Base-by-base conservation (phyloP, 2,888 invertebrate genomes). In the Steinernema hermaphroditum region DNA sequence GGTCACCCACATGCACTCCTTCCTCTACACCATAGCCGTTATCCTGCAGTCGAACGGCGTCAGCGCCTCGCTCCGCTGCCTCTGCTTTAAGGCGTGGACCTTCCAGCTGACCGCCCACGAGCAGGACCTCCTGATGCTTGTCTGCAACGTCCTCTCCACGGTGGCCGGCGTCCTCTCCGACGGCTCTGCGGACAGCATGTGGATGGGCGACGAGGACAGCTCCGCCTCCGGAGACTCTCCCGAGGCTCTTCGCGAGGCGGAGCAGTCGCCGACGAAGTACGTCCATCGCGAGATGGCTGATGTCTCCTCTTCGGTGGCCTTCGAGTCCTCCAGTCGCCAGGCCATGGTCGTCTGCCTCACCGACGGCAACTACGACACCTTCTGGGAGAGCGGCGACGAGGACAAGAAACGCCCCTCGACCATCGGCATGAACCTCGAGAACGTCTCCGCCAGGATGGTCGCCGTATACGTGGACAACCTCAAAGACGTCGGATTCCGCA, bases 371-470 rank as follows among this genome's bases (percentile, higher is more conserved):
- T 95, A 96, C 0, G 97, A 97, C 87, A 97, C 97, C 0, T 97
- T 97, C 88, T 97, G 97, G 97, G 97, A 97, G 88, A 95, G 95
- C 44, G 96, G 95, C 0, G 96, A 96, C 84, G 96, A 96, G 86
- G 96, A 96, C 88, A 86, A 89, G 73, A 94, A 94, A 87, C 94
- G 94, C 87, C 92, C 93, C 41, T 95, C 94, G 43, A 69, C 41
- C 29, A 62, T 62, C 32, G 62, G 8, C 12, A 1, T 62, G 32
- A 62, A 62, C 19, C 62, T 62, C 32, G 62, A 62, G 29, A 32
- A 32, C 62, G 62, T 62, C 16, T 29, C n/a, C 71, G 92, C 93
- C 0, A 90, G 90, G 76, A 90, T 93, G 78, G 88, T 96, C 19
- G 93, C 93, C 82, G 91, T 96, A 49, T 96, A 96, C 86, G 91